A percentile compares a stretch with the other conserved stretches of the same genome.
Conservation (phyloP, 2,888 invertebrate species). For the Sepioteuthis lessoniana region DNA sequence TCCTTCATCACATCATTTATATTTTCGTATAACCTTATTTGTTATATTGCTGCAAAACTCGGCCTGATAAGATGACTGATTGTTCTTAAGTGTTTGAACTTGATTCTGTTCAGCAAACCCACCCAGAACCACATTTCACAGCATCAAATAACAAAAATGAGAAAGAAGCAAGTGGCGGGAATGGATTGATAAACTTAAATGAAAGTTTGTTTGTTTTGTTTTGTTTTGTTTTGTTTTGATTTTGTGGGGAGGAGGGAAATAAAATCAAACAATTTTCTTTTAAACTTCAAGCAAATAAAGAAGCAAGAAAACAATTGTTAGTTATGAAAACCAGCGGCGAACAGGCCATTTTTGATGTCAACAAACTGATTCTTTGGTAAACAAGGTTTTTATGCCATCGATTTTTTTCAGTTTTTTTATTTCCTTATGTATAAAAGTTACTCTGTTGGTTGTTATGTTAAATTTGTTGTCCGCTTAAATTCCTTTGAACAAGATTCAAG, state of each 20-base stretch:
- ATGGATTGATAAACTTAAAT: not conserved
- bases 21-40: not conserved
- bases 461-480: not conserved
- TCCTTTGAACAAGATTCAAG: not conserved
- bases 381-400: not conserved
- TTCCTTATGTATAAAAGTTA: not conserved
- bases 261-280: not conserved
- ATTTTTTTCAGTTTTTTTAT: not conserved
- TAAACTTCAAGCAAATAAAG: not conserved
- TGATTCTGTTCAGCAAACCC: not conserved
- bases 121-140: not conserved
- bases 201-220: not conserved
- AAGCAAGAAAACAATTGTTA: too few relatives aligned
- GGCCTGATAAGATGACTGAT: not conserved
- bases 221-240: too few relatives aligned
- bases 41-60: not conserved
- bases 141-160: not conserved
- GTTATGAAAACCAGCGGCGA: not conserved
- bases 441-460: not conserved
- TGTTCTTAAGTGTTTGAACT: not conserved
- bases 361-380: not conserved
- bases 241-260: too few relatives aligned
- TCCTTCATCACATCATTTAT: not conserved
- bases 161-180: not conserved
- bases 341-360: not conserved